Base-by-base conservation (phyloP, 2,888 invertebrate species). In the Drosophila hawaiiensis region DNA sequence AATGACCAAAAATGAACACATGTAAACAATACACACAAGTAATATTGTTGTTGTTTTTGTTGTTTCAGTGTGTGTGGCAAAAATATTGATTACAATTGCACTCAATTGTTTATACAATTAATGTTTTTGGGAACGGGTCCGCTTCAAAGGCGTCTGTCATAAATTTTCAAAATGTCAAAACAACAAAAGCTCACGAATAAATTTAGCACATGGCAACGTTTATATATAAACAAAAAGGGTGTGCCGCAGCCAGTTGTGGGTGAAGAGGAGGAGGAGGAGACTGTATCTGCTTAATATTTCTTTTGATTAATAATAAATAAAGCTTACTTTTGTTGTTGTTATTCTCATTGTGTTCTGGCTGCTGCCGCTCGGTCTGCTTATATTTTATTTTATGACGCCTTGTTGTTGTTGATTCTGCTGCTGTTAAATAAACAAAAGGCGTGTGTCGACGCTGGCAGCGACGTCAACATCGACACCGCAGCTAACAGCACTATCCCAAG, bases 401-500 rank as follows among this genome's bases (percentile, higher is more conserved):
- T 74, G 67, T 37, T 70, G 65, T 58, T 67, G 54, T 29, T 41
- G 58, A n/a, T 31, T 67, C 56, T 37, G 69, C 41, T 66, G 82
- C 68, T 77, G 83, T 77, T 81, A 81, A 80, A 79, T 82, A 84
- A 89, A 89, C 83, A 88, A 91, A 91, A 91, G 91, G 88, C 91
- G 88, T 91, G 87, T 91, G 85, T 84, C 80, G 76, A 60, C 75
- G 82, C 60, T 59, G 58, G 22, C 55, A 53, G 14, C 25, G 29
- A 47, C 66, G n/a, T 28, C 29, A 49, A 31, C 47, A 6, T 9
- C 39, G 16, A 47, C 71, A 71, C 16, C 16, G 47, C 56, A 25
- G 39, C 29, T 35, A 54, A 49, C 73, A 82, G 10, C 78, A 86
- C 80, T 75, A 77, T 73, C 76, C 78, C 91, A 91, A 91, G 91